Base-by-base conservation (phyloP, 2,888 invertebrate species). In the Patella pellucida region DNA sequence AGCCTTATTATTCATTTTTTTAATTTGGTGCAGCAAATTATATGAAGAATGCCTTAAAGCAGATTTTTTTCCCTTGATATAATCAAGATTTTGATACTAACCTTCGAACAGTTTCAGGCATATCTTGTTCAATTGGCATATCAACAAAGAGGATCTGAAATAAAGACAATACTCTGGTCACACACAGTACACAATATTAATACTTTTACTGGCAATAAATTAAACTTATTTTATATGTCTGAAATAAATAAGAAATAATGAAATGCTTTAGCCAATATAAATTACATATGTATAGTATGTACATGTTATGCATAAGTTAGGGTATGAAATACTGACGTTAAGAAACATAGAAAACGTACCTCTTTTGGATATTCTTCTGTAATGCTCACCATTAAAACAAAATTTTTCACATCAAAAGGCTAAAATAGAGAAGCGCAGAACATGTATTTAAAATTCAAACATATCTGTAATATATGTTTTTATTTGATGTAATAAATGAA, bases 391-490 rank as follows among this genome's bases (percentile, higher is more conserved):
- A 79, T 76, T 52, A 90, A 78, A 41, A 81, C 79, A 81, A 89
- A 84, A 12, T 79, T 56, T 70, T 85, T 87, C 62, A 88, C 86
- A 83, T 89, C 90, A 85, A 85, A 90, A 15, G 88, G 88, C 89
- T 89, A 82, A 67, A 86, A 86, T 70, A 75, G 72, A 73, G 52
- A 73, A 70, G 19, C 69, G 52, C 27, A 52, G n/a, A n/a, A n/a
- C 74, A 23, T 51, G 27, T 68, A 54, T 68, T 9, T 67, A n/a
- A 19, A 41, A 67, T 19, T n/a, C 7, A 62, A 50, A 11, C 54
- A 52, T 11, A 11, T 69, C 16, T 12, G 56, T 67, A 68, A 16
- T 41, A 41, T 23, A 69, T 31, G n/a, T 54, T n/a, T 15, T 41
- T 41, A 41, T 41, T 41, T 41, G 41, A 41, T 41, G 41, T 9